A percentile compares a stretch with the other conserved stretches of the same genome.
Evolutionary conservation across 92 coral and sea anemone genomes (phyloP).

Genomic region (Metridium senile): DNA sequence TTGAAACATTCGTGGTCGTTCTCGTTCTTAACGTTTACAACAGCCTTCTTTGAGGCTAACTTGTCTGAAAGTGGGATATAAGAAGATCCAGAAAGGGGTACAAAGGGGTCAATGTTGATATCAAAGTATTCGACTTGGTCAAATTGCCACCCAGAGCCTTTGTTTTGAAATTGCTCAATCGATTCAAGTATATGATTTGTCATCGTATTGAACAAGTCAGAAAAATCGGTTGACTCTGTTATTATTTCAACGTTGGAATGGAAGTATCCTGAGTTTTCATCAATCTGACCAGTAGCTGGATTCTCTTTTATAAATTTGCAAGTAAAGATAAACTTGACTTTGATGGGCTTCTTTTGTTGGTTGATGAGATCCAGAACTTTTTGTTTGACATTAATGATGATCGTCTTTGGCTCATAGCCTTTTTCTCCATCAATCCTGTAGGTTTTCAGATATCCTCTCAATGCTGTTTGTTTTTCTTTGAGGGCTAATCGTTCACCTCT

Average conservation of each 20-base stretch:
- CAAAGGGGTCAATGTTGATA: constrained; percentile 38
- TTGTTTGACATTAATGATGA: constrained; percentile 24
- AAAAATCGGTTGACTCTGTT: constrained; percentile 49
- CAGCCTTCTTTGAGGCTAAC: constrained; percentile 38
- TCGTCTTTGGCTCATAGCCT: constrained; percentile 31
- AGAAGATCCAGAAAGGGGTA: constrained; percentile 53
- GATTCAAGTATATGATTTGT: constrained; percentile 27
- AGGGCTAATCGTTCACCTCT: background rate
- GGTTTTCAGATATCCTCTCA: constrained; percentile 27
- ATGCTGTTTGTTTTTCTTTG: constrained; percentile 35
- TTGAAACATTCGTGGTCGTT: constrained; percentile 61
- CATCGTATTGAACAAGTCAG: constrained; percentile 37
- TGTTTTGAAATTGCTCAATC: constrained; percentile 32
- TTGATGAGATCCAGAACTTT: constrained; percentile 32
- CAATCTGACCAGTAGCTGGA: constrained; percentile 27
- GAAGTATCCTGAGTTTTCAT: constrained; percentile 22
- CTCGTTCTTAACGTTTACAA: constrained; percentile 56
- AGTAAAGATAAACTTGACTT: constrained; percentile 39
- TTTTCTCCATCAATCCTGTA: constrained; percentile 27
- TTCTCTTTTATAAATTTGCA: constrained; percentile 41
- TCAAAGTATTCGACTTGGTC: constrained; percentile 39
- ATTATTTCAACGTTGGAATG: constrained; percentile 18
- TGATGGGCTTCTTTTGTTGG: constrained; percentile 41
- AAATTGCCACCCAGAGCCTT: constrained; percentile 55
- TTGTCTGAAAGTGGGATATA: constrained; percentile 32